Evolutionary conservation across 53 echinoderm and acorn worm species (phyloP).

Genomic region (Astropecten irregularis): DNA sequence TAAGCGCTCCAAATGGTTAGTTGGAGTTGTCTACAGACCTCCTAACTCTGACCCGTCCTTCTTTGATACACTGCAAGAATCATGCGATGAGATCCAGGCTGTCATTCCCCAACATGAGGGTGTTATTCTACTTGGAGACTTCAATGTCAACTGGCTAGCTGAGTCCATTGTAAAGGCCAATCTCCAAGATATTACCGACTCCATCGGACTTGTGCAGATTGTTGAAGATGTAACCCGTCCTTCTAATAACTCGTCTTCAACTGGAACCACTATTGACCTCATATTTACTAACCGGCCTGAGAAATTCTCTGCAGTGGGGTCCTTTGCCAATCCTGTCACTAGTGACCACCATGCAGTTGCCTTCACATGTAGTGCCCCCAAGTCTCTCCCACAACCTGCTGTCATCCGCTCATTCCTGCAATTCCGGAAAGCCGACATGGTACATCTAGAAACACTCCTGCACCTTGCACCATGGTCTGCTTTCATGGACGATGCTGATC

Average conservation of each 20-base stretch:
- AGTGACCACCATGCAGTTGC: not conserved
- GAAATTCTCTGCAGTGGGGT: not conserved
- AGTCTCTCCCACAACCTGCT: slow-evolving; percentile 15
- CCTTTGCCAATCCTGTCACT: not conserved
- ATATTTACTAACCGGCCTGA: slow-evolving; percentile 52
- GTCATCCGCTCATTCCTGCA: slow-evolving; percentile 22
- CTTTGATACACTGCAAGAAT: slow-evolving; percentile 3
- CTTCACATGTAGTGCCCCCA: slow-evolving; percentile 7
- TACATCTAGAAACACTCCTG: slow-evolving; percentile 33
- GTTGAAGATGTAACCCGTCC: not conserved
- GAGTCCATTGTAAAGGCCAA: not conserved
- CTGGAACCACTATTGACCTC: slow-evolving; percentile 41
- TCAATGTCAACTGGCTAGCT: slow-evolving; percentile 15
- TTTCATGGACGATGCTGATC: slow-evolving; percentile 35
- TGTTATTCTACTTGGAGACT: not conserved
- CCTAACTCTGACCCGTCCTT: slow-evolving; percentile 10
- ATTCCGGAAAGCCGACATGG: slow-evolving; percentile 28
- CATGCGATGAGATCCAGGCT: not conserved
- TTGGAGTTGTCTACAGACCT: slow-evolving; percentile 23
- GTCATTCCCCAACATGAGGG: slow-evolving; percentile 17
- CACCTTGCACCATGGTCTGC: slow-evolving; percentile 36
- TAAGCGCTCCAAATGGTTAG: slow-evolving; percentile 7
- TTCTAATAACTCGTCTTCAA: not conserved
- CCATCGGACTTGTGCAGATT: not conserved
- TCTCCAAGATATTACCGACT: not conserved